Evolutionary conservation across 2,797 vertebrate species (phyloP).

Genomic region (Euphonia xanthogaster): DNA sequence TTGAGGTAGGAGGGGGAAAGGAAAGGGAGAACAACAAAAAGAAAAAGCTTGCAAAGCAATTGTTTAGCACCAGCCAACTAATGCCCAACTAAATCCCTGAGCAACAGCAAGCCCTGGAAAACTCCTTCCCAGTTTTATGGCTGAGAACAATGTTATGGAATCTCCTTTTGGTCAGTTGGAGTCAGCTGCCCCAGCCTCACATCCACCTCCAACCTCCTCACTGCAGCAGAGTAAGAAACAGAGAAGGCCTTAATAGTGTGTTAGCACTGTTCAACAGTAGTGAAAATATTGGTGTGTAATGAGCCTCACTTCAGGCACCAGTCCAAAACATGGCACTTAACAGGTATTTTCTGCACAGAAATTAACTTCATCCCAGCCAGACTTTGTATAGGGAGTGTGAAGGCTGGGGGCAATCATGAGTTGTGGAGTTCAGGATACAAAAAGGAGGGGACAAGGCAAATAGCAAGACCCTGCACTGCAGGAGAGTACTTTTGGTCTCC

Average conservation of each 20-base stretch:
- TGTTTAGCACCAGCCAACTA: not conserved
- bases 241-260: not conserved
- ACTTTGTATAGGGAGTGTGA: not conserved
- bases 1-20: not conserved
- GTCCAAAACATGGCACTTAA: not conserved
- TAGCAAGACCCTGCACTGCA: not conserved
- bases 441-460: not conserved
- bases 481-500: not conserved
- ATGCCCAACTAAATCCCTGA: not conserved
- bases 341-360: not conserved
- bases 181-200: not conserved
- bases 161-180: not conserved
- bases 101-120: not conserved
- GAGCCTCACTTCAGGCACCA: not conserved
- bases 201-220: not conserved
- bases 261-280: not conserved
- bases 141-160: not conserved
- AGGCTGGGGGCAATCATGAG: not conserved
- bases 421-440: not conserved
- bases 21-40: accelerated
- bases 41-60: not conserved
- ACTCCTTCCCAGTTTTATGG: not conserved
- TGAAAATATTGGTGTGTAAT: not conserved
- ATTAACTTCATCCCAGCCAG: not conserved
- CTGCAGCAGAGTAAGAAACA: not conserved